Evolutionary conservation across 2,888 invertebrate genomes (phyloP), one percentile per base, ranked within the genome.

Genomic region (Campaea margaritaria): DNA sequence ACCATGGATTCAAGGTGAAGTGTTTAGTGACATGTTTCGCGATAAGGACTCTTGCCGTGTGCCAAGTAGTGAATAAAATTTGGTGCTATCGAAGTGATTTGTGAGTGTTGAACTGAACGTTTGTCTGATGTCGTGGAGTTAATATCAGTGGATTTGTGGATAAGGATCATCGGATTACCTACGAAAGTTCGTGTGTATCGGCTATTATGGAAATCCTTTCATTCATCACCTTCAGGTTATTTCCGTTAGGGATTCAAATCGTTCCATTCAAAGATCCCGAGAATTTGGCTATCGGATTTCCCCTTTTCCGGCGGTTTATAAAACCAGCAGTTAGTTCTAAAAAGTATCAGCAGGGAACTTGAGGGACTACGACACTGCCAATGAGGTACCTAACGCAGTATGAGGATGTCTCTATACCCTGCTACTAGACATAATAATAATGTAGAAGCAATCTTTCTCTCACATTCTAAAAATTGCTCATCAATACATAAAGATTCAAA

Each of bases 1-100:
- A 55, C 14, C 62, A 58, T 68, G 78, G 70, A 75, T 70, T 67
- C 65, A 49, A 78, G 86, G 85, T 88, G 85, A 82, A 83, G 86
- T 87, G 85, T 76, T 74, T 69, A 80, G 84, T 86, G 83, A 72
- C 60, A 64, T 39, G 57, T 48, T 12, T 58, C 62, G 54, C 62
- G 52, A 61, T 34, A 59, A 51, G 73, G 73, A 75, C 58, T 65
- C 57, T 73, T 69, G 75, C 63, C 64, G 71, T 76, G 76, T 75
- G 82, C 81, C 83, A 79, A 83, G 73, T 85, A 78, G 79, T 81
- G 79, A 73, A 71, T 67, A 64, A 52, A 47, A 62, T 65, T 63
- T 67, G 69, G 70, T 71, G 70, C 34, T 27, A 59, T 64, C 55
- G 61, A 68, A 72, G 72, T 75, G 62, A 66, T 71, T 64, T 44